Percentiles rank a stretch among this genome's conserved stretches.
phyloP scores from a whole-genome alignment of 2,797 vertebrate genomes.

The Anolis apletophallus region DNA sequence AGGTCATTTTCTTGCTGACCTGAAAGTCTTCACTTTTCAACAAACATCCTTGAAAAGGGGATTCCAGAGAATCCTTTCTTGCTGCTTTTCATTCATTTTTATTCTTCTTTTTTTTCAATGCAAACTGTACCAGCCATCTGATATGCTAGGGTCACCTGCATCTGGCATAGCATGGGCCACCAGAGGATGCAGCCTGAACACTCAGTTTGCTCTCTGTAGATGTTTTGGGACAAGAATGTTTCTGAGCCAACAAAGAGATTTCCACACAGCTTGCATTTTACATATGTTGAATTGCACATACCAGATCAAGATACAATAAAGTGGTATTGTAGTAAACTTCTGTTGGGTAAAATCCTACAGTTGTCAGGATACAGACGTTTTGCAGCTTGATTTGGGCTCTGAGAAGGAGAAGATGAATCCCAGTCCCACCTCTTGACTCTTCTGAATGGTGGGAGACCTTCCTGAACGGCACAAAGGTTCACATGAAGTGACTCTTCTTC shows the following conservation, averaged over 20 bases:
- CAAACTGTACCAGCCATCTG: no score
- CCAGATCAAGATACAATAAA: background rate
- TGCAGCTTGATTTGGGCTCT: background rate
- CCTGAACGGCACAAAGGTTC: background rate
- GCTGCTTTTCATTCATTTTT: background rate
- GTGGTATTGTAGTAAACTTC: rapidly evolving
- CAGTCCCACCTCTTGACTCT: background rate
- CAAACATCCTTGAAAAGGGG: background rate
- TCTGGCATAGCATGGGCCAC: background rate
- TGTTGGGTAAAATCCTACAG: conserved; percentile 4
- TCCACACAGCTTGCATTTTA: background rate
- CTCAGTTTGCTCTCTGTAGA: background rate
- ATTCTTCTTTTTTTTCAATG: background rate
- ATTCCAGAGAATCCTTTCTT: background rate
- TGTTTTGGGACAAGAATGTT: no score
- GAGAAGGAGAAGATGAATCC: no score
- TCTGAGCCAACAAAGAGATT: background rate
- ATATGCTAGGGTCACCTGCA: background rate
- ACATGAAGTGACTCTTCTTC: background rate
- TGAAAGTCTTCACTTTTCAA: background rate
- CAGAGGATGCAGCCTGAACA: no score
- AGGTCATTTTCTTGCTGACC: background rate
- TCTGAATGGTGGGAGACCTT: background rate
- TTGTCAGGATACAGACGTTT: background rate
- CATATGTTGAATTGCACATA: background rate